A percentile compares a stretch with the other conserved stretches of the same genome.
phyloP scores from a whole-genome alignment of 2,113 vertebrate genomes.

The Pygoscelis antarcticus region DNA sequence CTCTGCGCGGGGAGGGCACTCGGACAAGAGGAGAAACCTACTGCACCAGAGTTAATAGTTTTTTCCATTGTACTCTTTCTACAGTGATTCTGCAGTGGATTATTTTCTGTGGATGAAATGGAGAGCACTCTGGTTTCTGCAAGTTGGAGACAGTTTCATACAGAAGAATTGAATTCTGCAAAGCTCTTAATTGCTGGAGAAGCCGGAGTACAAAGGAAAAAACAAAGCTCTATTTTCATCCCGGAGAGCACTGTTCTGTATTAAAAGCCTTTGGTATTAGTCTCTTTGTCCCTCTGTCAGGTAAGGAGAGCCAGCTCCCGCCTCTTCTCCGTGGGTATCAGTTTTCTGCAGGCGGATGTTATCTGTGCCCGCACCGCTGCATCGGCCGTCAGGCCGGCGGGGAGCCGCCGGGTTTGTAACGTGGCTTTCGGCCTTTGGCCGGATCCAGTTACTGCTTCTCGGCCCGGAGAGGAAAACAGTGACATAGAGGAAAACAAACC shows the following conservation, averaged over 20 bases:
- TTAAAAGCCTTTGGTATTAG: background rate
- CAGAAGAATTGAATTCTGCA: background rate
- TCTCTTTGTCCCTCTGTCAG: background rate
- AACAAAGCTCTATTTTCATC: background rate
- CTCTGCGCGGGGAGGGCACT: rapidly evolving
- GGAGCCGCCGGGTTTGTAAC: background rate
- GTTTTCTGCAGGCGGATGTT: background rate
- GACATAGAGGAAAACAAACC: background rate
- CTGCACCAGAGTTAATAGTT: background rate
- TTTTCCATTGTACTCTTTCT: background rate
- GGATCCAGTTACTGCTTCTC: background rate
- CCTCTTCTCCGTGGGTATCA: background rate
- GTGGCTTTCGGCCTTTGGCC: background rate
- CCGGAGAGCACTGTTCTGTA: background rate
- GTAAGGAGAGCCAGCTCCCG: background rate
- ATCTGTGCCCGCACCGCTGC: background rate
- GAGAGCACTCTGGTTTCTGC: background rate
- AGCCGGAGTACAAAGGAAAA: background rate
- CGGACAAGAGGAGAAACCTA: background rate
- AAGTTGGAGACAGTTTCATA: background rate
- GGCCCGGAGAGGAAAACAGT: background rate
- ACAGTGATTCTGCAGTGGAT: background rate
- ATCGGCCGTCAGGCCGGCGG: rapidly evolving
- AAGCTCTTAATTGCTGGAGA: background rate
- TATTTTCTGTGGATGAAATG: background rate